These are phyloP conservation scores for Spea multiplicata DNA, from an alignment of 2,113 vertebrate species.

Conservation along the genomic window DNA sequence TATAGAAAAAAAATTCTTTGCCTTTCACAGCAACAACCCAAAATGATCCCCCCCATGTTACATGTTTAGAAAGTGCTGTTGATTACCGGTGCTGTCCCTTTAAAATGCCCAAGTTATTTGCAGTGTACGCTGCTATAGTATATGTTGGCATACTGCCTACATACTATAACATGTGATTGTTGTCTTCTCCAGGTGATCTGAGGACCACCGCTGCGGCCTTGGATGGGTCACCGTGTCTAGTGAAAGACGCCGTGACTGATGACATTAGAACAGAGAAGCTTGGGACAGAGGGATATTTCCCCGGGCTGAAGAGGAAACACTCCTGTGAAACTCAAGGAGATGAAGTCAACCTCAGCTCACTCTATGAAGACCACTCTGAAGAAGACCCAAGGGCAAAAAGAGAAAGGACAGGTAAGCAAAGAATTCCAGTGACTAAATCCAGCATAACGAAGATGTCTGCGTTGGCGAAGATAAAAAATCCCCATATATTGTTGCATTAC, in stretches of 20 bases:
- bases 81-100: no score
- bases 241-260: slow-evolving; percentile 64
- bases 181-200: slow-evolving; percentile 60
- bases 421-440: background rate
- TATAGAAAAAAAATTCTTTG: no score
- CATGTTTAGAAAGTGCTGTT: no score
- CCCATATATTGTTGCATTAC: no score
- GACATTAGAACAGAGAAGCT: slow-evolving; percentile 67
- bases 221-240: slow-evolving; percentile 56
- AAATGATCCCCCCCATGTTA: no score
- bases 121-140: no score
- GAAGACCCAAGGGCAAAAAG: slow-evolving; percentile 76
- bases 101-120: no score
- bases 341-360: slow-evolving; percentile 65
- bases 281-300: slow-evolving; percentile 58
- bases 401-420: slow-evolving; percentile 69
- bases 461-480: no score
- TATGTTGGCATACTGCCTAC: no score
- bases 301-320: slow-evolving; percentile 75
- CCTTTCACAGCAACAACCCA: no score
- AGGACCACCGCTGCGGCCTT: slow-evolving; percentile 58
- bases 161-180: no score
- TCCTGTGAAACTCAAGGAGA: slow-evolving; percentile 64
- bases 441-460: background rate
- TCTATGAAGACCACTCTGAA: slow-evolving; percentile 60